phyloP scores from a whole-genome alignment of 2,888 invertebrate species.

The Unio delphinus region DNA sequence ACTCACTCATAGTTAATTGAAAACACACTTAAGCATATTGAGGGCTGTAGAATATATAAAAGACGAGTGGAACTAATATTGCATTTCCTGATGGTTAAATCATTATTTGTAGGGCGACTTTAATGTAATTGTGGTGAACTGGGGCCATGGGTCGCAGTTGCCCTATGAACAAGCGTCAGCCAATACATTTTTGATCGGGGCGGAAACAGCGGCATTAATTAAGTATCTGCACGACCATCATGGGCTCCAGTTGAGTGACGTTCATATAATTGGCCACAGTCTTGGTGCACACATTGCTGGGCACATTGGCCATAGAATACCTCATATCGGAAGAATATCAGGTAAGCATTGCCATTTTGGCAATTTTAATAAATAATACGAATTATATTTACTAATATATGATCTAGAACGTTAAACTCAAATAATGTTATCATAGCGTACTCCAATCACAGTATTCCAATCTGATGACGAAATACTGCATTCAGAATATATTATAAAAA shows the following conservation, averaged over 20 bases:
- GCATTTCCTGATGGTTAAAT: too few relatives aligned
- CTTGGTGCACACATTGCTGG: conserved; percentile 42
- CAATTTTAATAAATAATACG: neutral
- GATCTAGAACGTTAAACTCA: neutral
- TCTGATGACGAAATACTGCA: too few relatives aligned
- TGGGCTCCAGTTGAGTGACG: conserved; percentile 19
- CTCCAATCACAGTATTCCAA: too few relatives aligned
- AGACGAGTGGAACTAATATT: too few relatives aligned
- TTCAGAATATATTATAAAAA: too few relatives aligned
- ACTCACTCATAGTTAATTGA: too few relatives aligned
- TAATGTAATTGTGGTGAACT: conserved; percentile 52
- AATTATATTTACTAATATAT: neutral
- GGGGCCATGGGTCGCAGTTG: conserved; percentile 42
- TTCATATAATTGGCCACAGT: conserved; percentile 44
- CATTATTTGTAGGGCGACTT: conserved; percentile 36
- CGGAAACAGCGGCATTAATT: conserved; percentile 58
- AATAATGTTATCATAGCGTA: too few relatives aligned
- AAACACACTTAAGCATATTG: too few relatives aligned
- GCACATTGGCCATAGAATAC: conserved; percentile 19
- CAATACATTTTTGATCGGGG: conserved; percentile 67
- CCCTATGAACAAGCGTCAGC: conserved; percentile 66
- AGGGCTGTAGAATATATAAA: too few relatives aligned
- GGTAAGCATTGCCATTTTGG: conserved; percentile 9
- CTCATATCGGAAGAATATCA: conserved; percentile 28
- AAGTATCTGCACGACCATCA: conserved; percentile 40